Evolutionary conservation across 1,140 invertebrate species (phyloP).

Genomic region (Dreissena polymorpha): DNA sequence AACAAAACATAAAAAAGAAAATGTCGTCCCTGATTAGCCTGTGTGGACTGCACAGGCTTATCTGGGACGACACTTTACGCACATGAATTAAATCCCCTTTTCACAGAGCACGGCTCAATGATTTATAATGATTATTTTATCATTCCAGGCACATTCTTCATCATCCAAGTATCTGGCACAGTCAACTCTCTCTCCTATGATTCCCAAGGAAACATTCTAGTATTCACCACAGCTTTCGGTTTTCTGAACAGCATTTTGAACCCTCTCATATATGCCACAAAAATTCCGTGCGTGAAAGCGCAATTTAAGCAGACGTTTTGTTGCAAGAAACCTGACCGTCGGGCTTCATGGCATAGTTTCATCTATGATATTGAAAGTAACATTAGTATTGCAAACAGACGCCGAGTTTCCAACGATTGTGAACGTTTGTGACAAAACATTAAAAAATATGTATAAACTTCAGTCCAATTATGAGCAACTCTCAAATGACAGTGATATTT

Average conservation of each 20-base stretch:
- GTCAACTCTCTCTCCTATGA: slow-evolving; percentile 13
- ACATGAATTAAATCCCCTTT: too few relatives aligned
- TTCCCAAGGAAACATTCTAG: slow-evolving; percentile 49
- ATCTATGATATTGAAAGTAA: slow-evolving; percentile 20
- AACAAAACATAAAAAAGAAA: too few relatives aligned
- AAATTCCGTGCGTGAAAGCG: slow-evolving; percentile 50
- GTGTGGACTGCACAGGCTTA: too few relatives aligned
- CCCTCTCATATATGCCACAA: slow-evolving; percentile 58
- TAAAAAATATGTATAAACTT: too few relatives aligned
- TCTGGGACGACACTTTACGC: too few relatives aligned
- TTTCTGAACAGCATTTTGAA: slow-evolving; percentile 57
- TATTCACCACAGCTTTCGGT: slow-evolving; percentile 28
- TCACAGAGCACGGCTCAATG: too few relatives aligned
- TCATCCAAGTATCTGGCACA: slow-evolving; percentile 39
- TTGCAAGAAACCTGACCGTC: slow-evolving; percentile 20
- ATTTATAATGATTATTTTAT: background rate
- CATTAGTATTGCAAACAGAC: background rate
- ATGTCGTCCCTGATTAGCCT: too few relatives aligned
- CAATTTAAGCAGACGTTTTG: slow-evolving; percentile 47
- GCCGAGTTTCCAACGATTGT: background rate
- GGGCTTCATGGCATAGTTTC: slow-evolving; percentile 18
- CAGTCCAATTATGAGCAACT: too few relatives aligned
- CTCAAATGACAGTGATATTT: too few relatives aligned
- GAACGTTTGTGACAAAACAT: slow-evolving; percentile 2
- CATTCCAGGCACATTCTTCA: slow-evolving; percentile 46